phyloP scores from a whole-genome alignment of 2,888 invertebrate species.

The Polia nebulosa region DNA sequence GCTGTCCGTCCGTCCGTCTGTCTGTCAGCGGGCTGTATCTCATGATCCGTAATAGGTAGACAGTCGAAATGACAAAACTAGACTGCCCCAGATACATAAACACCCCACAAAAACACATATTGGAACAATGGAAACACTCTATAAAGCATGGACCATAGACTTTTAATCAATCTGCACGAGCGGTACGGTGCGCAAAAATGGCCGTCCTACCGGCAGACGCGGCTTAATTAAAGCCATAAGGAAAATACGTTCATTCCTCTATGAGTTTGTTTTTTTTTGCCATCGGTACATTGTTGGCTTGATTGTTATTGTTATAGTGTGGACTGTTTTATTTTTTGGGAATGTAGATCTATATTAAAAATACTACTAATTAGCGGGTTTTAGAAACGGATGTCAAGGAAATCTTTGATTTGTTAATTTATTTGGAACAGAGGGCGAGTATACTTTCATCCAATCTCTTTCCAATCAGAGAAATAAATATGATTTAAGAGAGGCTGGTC shows the following conservation, averaged over 20 bases:
- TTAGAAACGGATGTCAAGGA: background rate
- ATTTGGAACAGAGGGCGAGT: no score
- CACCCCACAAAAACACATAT: conserved; percentile 50
- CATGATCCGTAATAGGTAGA: no score
- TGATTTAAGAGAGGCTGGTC: no score
- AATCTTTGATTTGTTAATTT: background rate
- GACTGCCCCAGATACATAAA: conserved; percentile 6
- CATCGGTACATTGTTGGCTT: conserved; percentile 66
- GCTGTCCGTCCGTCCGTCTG: no score
- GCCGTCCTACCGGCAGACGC: conserved; percentile 77
- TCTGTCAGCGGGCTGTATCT: no score
- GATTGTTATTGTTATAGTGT: conserved; percentile 67
- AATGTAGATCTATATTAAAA: background rate
- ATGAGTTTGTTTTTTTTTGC: conserved; percentile 78
- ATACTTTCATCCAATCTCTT: no score
- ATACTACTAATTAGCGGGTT: background rate
- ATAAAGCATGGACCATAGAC: conserved; percentile 91
- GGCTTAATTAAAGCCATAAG: conserved; percentile 91
- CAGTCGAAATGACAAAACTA: no score
- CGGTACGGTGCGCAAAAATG: conserved; percentile 89
- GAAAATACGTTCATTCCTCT: conserved; percentile 86
- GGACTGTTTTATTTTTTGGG: conserved; percentile 18
- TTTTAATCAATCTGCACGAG: conserved; percentile 91
- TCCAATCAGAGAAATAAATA: no score
- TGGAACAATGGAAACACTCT: conserved; percentile 75